phyloP scores from a whole-genome alignment of 2,113 vertebrate species.

The Eonycteris spelaea region DNA sequence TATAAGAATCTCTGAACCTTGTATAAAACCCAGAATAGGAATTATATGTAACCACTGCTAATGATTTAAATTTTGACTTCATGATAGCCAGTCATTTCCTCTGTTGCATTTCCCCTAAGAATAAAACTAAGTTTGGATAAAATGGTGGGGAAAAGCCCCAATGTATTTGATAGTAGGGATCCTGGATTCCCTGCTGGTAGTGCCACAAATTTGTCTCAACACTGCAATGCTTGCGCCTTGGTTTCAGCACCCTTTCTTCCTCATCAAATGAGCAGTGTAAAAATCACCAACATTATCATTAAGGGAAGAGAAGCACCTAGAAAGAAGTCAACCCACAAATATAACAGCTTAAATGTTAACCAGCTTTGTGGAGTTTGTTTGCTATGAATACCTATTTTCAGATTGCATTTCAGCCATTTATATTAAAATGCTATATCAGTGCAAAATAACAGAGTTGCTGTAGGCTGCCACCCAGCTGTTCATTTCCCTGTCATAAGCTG shows the following conservation, averaged over 20 bases:
- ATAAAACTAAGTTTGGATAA: not conserved
- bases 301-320: conserved; percentile 8
- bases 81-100: not conserved
- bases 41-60: not conserved
- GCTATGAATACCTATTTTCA: conserved; percentile 62
- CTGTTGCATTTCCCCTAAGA: not conserved
- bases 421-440: conserved; percentile 64
- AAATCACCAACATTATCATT: not conserved
- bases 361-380: conserved; percentile 54
- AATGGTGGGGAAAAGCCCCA: not conserved
- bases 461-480: conserved; percentile 58
- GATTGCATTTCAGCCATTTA: conserved; percentile 62
- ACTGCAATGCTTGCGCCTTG: not conserved
- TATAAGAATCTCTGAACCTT: not conserved
- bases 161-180: not conserved
- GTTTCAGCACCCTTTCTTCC: not conserved
- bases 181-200: not conserved
- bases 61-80: not conserved
- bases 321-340: conserved; percentile 31
- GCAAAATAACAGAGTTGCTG: conserved; percentile 66
- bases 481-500: conserved; percentile 58
- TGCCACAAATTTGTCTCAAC: not conserved
- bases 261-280: not conserved
- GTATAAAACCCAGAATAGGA: not conserved
- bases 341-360: conserved; percentile 39